phyloP scores from a whole-genome alignment of 2,888 invertebrate species.

The Rhingia rostrata region DNA sequence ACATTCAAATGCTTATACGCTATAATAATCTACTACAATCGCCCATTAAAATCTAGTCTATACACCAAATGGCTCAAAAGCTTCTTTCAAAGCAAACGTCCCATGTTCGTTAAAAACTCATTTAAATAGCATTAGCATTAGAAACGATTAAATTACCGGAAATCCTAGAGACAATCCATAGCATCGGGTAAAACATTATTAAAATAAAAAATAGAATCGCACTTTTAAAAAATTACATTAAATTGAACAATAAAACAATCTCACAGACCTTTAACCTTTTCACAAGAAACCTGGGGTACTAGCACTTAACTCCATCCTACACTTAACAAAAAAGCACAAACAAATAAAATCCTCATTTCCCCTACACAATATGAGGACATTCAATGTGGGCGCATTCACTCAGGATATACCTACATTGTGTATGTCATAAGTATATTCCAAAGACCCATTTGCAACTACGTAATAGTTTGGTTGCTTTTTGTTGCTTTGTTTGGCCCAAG shows the following conservation, averaged over 20 bases:
- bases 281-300: conserved; percentile 19
- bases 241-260: conserved; percentile 17
- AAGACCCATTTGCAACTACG: conserved; percentile 68
- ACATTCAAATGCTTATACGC: neutral
- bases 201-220: neutral
- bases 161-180: conserved; percentile 13
- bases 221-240: neutral
- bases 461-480: conserved; percentile 65
- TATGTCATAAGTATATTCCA: conserved; percentile 50
- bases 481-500: conserved; percentile 24
- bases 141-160: conserved; percentile 26
- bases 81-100: neutral
- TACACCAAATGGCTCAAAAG: conserved; percentile 2
- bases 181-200: neutral
- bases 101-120: conserved; percentile 6
- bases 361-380: conserved; percentile 69
- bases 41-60: neutral
- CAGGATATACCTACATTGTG: conserved; percentile 17
- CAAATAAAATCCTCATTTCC: conserved; percentile 36
- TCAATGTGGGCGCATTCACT: conserved; percentile 56
- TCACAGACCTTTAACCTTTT: conserved; percentile 61
- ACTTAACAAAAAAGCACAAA: neutral
- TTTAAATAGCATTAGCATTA: neutral
- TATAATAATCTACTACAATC: conserved; percentile 36
- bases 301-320: conserved; percentile 22